Base-by-base conservation (phyloP, 2,113 vertebrate genomes). In the Ranitomeya variabilis region DNA sequence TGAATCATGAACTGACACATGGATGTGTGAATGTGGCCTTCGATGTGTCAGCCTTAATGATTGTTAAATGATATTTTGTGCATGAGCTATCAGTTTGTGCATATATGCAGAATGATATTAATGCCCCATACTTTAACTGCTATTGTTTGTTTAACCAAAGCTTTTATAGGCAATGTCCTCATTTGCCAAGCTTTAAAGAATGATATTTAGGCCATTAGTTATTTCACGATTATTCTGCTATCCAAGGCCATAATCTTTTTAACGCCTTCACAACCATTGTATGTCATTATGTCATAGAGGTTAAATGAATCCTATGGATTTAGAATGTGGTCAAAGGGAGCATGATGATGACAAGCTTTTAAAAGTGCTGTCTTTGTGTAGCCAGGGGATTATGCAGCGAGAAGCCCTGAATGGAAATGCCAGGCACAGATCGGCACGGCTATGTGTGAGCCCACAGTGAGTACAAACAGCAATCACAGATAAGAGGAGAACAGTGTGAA, bases 371-470 rank as follows among this genome's bases (percentile, higher is more conserved):
- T 59, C 82, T 89, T 89, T 84, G 87, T 89, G 69, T 64, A 83
- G 51, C 73, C 57, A 62, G 60, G 57, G 87, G 73, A 78, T 77
- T 85, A 69, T 57, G 80, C 74, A 54, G 81, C 79, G 71, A 89
- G 80, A 18, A 79, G 73, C 82, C 45, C 62, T 89, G 80, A 89
- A 89, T 85, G 71, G 82, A 85, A 79, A 89, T 89, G 87, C 71
- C 81, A 89, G 62, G 82, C 87, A 89, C 81, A 85, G 87, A 89
- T 79, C 26, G 52, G 80, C 74, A 84, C 73, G 14, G 74, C 51
- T 67, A 85, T 79, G 73, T 89, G 59, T 64, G 60, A 85, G 85
- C 87, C 73, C 74, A 77, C 62, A 59, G 82, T 66, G 76, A 78
- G 80, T 52, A 83, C 81, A 88, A 85, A 89, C 82, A 89, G 82